phyloP scores from a whole-genome alignment of 2,113 vertebrate genomes.

The Lucifuga dentata region DNA sequence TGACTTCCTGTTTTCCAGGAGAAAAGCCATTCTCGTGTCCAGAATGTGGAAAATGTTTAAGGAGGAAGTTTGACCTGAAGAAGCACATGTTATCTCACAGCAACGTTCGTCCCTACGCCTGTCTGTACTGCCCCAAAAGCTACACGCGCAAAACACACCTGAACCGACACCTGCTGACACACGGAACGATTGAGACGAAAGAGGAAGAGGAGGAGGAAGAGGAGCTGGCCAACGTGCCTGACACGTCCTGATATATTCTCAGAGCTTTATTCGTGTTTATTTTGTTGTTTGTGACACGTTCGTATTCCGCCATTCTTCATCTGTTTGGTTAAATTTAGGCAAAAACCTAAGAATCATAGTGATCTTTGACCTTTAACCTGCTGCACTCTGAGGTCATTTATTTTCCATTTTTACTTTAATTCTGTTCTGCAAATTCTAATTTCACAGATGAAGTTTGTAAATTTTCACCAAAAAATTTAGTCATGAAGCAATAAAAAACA shows the following conservation, averaged over 20 bases:
- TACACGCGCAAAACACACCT: constrained; percentile 81
- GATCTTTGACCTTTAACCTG: no score
- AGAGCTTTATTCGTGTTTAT: no score
- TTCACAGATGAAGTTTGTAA: no score
- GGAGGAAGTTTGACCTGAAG: constrained; percentile 79
- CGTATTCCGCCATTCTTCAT: no score
- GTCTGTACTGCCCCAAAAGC: constrained; percentile 75
- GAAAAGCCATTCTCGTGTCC: constrained; percentile 78
- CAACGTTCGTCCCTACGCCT: constrained; percentile 69
- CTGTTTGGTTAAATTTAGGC: no score
- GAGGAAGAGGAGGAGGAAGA: background rate
- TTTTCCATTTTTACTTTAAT: no score
- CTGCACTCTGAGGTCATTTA: no score
- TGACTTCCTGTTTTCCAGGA: constrained; percentile 43
- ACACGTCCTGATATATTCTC: background rate
- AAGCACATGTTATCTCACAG: constrained; percentile 81
- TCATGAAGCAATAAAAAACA: no score
- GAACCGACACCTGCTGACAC: constrained; percentile 76
- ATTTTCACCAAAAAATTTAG: no score
- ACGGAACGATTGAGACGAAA: constrained; percentile 7
- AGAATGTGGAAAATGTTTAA: constrained; percentile 77
- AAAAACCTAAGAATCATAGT: no score
- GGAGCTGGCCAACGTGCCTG: background rate
- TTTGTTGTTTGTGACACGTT: no score
- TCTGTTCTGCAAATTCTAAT: no score